phyloP scores from a whole-genome alignment of 2,888 invertebrate genomes.

The Tuta absoluta region DNA sequence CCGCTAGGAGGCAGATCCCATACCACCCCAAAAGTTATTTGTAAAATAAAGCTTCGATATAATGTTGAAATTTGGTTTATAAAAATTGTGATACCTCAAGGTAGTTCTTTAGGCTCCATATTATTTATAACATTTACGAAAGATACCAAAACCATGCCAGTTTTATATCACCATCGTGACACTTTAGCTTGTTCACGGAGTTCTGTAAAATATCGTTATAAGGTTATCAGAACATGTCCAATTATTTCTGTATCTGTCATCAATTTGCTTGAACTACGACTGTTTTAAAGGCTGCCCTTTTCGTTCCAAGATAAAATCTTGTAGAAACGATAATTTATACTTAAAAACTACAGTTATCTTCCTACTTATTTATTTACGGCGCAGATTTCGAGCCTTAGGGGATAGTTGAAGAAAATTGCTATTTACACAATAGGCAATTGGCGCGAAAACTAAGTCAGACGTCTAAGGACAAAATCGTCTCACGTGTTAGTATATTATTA shows the following conservation, averaged over 20 bases:
- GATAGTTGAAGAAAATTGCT: slow-evolving; percentile 23
- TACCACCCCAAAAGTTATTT: too few relatives aligned
- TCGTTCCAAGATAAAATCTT: slow-evolving; percentile 23
- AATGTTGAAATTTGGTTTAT: not conserved
- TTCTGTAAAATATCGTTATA: slow-evolving; percentile 18
- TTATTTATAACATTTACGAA: slow-evolving; percentile 1
- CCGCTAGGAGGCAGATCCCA: too few relatives aligned
- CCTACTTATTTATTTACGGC: slow-evolving; percentile 16
- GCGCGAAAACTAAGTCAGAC: slow-evolving; percentile 25
- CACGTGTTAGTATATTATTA: slow-evolving; percentile 31
- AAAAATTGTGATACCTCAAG: not conserved
- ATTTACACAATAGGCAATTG: slow-evolving; percentile 21
- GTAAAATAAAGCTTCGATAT: not conserved
- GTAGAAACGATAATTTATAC: slow-evolving; percentile 23
- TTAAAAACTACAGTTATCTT: slow-evolving; percentile 22
- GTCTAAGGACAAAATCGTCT: slow-evolving; percentile 34
- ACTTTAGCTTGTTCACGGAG: slow-evolving; percentile 23
- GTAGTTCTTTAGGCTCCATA: not conserved
- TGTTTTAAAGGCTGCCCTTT: slow-evolving; percentile 36
- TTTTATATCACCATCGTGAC: slow-evolving; percentile 17
- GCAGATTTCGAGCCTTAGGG: slow-evolving; percentile 21
- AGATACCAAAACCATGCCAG: not conserved
- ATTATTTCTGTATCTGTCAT: slow-evolving; percentile 41
- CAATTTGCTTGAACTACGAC: slow-evolving; percentile 37
- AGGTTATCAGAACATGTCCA: slow-evolving; percentile 32